Percentiles rank a stretch among this genome's conserved stretches.
These are phyloP conservation scores for Eutrigla gurnardus DNA, from an alignment of 2,797 vertebrate species.

Conservation along the genomic window DNA sequence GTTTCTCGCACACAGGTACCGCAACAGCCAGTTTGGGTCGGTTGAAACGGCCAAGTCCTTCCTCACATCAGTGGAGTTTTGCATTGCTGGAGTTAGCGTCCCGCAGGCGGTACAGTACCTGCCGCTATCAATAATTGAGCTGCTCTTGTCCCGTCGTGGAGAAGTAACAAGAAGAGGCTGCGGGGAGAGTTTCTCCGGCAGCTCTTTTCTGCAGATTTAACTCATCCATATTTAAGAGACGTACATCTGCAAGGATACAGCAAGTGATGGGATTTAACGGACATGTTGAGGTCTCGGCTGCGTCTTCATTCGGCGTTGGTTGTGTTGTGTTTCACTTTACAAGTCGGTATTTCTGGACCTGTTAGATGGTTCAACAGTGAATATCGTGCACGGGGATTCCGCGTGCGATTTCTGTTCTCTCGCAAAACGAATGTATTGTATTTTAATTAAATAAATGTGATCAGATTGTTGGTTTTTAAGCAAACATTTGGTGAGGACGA, in stretches of 20 bases:
- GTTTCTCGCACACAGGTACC: conserved; percentile 28
- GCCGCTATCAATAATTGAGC: conserved; percentile 82
- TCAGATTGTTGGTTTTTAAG: neutral
- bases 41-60: conserved; percentile 22
- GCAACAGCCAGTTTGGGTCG: conserved; percentile 11
- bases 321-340: neutral
- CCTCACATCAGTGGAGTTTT: conserved; percentile 28
- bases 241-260: conserved; percentile 49
- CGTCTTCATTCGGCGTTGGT: conserved; percentile 12
- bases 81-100: conserved; percentile 40
- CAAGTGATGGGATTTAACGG: conserved; percentile 51
- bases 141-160: conserved; percentile 73
- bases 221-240: conserved; percentile 78
- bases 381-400: neutral
- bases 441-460: conserved; percentile 1
- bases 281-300: conserved; percentile 40
- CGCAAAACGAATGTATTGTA: neutral
- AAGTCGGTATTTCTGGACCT: neutral
- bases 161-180: conserved; percentile 42
- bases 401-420: neutral
- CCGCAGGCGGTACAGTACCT: conserved; percentile 62
- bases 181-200: conserved; percentile 41
- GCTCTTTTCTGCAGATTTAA: conserved; percentile 73
- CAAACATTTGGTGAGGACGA: neutral
- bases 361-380: conserved; percentile 2